phyloP scores from a whole-genome alignment of 2,113 vertebrate genomes.

The Chloropsis cyanopogon region DNA sequence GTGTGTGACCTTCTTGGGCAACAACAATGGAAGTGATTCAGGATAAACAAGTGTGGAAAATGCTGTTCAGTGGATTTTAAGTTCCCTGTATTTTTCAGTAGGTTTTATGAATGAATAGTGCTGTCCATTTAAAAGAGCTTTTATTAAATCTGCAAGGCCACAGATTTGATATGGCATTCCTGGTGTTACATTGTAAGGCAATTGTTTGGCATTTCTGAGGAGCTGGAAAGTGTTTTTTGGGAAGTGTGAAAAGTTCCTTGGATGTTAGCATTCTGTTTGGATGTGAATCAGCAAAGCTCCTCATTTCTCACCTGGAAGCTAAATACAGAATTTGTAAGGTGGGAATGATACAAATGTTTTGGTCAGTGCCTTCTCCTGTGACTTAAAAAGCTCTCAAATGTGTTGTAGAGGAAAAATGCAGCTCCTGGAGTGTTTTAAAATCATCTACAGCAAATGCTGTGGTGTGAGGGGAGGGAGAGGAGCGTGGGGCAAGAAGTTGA shows the following conservation, averaged over 20 bases:
- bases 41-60: conserved; percentile 50
- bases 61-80: neutral
- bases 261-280: neutral
- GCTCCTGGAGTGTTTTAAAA: neutral
- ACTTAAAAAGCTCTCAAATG: neutral
- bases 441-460: neutral
- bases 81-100: neutral
- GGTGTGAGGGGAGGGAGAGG: neutral
- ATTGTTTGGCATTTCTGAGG: neutral
- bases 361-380: neutral
- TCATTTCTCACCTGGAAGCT: neutral
- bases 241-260: neutral
- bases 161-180: neutral
- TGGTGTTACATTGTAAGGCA: neutral
- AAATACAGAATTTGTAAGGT: neutral
- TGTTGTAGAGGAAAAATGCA: neutral
- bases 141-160: neutral
- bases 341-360: neutral
- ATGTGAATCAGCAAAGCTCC: neutral
- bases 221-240: neutral
- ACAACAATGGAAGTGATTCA: conserved; percentile 34
- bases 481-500: neutral
- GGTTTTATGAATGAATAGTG: neutral
- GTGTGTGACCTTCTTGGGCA: conserved; percentile 2
- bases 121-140: neutral